Percentiles rank a stretch among this genome's conserved stretches.
phyloP scores from a whole-genome alignment of 2,113 vertebrate genomes.

The Dunckerocampus dactyliophorus region DNA sequence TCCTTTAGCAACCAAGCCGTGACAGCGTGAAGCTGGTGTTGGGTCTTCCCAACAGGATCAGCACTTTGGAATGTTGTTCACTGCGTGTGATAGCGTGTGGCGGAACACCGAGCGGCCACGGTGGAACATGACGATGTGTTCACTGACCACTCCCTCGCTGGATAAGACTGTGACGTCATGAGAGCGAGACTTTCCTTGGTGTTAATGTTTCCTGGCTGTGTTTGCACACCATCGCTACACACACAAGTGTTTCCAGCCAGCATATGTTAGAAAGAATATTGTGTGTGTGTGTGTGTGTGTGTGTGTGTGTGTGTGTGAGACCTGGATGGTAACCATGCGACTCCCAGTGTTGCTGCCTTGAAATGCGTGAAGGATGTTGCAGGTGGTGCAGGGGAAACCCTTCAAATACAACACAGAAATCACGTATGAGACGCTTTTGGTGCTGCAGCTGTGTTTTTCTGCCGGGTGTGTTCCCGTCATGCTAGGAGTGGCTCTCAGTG shows the following conservation, averaged over 20 bases:
- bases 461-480: not conserved
- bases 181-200: not conserved
- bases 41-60: too few species aligned
- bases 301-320: not conserved
- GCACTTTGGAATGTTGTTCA: too few species aligned
- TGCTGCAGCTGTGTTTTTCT: conserved; percentile 12
- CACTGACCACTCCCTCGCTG: too few species aligned
- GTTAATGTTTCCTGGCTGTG: not conserved
- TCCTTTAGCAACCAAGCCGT: too few species aligned
- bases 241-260: too few species aligned
- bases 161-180: not conserved
- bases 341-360: not conserved
- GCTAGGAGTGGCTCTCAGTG: not conserved
- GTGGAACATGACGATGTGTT: too few species aligned
- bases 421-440: not conserved
- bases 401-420: not conserved
- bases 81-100: too few species aligned
- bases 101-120: too few species aligned
- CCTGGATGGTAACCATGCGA: not conserved
- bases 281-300: not conserved
- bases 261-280: too few species aligned
- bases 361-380: conserved; percentile 5
- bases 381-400: not conserved
- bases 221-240: not conserved
- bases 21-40: too few species aligned